These are phyloP conservation scores for Hydrotaea diabolus DNA, from an alignment of 2,888 invertebrate genomes.

Conservation along the genomic window DNA sequence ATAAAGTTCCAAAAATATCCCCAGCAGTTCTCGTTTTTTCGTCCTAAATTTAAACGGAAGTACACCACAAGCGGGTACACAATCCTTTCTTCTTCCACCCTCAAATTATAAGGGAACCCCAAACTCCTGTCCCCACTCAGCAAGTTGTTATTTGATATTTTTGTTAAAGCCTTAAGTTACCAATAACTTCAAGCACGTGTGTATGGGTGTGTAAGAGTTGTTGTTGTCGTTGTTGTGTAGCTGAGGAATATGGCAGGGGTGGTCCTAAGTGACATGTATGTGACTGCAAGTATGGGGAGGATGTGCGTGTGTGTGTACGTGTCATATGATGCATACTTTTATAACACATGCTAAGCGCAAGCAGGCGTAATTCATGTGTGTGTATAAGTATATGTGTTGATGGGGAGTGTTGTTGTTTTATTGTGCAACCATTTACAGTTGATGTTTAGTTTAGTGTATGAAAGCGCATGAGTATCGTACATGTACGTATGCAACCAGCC, in stretches of 20 bases:
- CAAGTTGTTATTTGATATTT: neutral
- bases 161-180: neutral
- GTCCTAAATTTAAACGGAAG: too few species aligned
- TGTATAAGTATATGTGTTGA: neutral
- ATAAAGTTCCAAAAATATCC: too few species aligned
- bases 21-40: too few species aligned
- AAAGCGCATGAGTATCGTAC: neutral
- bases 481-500: neutral
- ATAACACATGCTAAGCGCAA: constrained; percentile 50
- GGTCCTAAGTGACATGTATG: too few species aligned
- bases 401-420: neutral
- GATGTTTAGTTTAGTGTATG: neutral
- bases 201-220: neutral
- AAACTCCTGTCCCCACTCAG: too few species aligned
- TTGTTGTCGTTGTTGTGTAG: neutral
- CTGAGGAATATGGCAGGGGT: too few species aligned
- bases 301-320: constrained; percentile 23
- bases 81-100: too few species aligned
- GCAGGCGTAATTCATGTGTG: too few species aligned
- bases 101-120: too few species aligned
- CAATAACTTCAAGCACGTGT: neutral
- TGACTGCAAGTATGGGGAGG: too few species aligned
- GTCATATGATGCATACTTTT: constrained; percentile 49
- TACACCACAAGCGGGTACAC: too few species aligned
- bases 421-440: neutral